Conservation (phyloP, 2,113 vertebrate genomes). For the Semnornis frantzii region DNA sequence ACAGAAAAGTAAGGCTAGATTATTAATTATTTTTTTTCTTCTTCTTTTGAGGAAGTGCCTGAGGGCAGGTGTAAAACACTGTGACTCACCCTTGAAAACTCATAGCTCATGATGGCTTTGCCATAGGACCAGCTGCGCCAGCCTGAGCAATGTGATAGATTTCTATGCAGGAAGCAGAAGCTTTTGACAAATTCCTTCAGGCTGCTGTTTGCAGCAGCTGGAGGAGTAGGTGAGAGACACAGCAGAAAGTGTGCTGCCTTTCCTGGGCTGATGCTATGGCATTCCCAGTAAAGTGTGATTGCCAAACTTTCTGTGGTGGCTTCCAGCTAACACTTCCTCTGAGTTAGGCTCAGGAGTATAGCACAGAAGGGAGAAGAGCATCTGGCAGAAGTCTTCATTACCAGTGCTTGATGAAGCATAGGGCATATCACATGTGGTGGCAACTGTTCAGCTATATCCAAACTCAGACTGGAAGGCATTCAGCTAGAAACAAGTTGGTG, state of each 20-base stretch:
- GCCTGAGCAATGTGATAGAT: background rate
- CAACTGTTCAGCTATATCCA: background rate
- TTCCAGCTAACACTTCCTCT: background rate
- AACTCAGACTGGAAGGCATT: background rate
- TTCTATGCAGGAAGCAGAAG: background rate
- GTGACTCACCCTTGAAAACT: background rate
- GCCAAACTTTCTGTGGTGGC: background rate
- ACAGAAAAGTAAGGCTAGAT: background rate
- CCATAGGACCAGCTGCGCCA: background rate
- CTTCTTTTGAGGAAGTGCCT: background rate
- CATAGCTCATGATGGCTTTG: background rate
- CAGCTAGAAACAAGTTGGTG: background rate
- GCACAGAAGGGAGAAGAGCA: background rate
- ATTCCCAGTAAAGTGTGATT: background rate
- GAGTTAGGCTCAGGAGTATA: background rate
- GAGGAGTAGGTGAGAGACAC: background rate
- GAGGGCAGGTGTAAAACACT: background rate
- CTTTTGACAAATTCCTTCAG: background rate
- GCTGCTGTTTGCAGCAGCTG: background rate
- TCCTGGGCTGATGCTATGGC: background rate
- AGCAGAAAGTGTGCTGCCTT: background rate
- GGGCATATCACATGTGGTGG: accelerated
- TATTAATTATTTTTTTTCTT: background rate
- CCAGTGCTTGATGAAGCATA: background rate
- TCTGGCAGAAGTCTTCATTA: background rate